phyloP scores from a whole-genome alignment of 2,113 vertebrate genomes.

The Felis chaus region DNA sequence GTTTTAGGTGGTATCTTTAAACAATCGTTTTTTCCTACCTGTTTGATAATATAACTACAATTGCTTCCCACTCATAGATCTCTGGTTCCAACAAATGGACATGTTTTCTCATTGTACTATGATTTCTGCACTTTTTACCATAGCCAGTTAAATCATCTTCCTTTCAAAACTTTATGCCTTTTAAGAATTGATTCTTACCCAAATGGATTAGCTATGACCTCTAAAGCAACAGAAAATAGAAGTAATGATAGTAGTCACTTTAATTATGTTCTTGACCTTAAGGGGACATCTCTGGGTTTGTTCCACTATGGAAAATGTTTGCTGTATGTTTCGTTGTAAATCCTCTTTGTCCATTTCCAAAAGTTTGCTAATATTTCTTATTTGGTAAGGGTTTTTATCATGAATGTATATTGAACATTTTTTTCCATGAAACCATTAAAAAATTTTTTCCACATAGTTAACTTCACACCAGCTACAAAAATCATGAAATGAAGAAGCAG shows the following conservation, averaged over 20 bases:
- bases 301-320: neutral
- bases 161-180: neutral
- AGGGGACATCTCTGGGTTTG: neutral
- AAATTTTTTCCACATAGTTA: slow-evolving; percentile 80
- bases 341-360: neutral
- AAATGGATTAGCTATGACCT: neutral
- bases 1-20: neutral
- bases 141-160: neutral
- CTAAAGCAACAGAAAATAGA: neutral
- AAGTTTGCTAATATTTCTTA: neutral
- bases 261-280: neutral
- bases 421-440: slow-evolving; percentile 66
- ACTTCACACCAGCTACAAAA: slow-evolving; percentile 86
- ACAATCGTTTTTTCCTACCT: neutral
- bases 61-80: neutral
- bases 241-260: neutral
- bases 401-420: neutral
- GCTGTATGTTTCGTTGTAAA: neutral
- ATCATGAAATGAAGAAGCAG: slow-evolving; percentile 78
- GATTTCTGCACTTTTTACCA: neutral
- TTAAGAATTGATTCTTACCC: neutral
- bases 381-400: neutral
- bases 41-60: neutral
- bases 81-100: neutral
- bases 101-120: neutral